A percentile compares a stretch with the other conserved stretches of the same genome.
These are phyloP conservation scores for Hyla sarda DNA, from an alignment of 2,113 vertebrate genomes.

Conservation along the genomic window DNA sequence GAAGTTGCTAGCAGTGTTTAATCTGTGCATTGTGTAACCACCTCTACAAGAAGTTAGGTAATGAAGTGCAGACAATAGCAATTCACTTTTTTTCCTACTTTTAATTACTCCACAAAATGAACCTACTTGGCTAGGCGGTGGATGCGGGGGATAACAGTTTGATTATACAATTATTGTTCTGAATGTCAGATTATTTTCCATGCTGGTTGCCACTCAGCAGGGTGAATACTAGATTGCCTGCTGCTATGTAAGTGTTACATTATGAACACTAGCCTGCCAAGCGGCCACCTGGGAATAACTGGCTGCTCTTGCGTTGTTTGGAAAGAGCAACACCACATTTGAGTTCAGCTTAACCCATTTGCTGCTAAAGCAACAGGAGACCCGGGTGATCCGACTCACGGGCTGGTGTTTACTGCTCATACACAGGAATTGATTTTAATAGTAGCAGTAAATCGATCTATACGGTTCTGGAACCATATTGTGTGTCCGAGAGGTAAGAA, in stretches of 20 bases:
- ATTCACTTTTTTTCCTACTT: conserved; percentile 13
- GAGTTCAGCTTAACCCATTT: background rate
- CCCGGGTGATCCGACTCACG: background rate
- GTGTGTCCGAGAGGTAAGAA: too few species aligned
- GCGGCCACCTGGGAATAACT: conserved; percentile 25
- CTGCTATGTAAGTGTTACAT: conserved; percentile 29
- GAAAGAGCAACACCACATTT: conserved; percentile 34
- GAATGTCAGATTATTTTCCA: conserved; percentile 52
- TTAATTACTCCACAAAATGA: conserved; percentile 37
- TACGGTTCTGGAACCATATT: too few species aligned
- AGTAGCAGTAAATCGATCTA: background rate
- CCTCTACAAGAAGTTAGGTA: conserved; percentile 8
- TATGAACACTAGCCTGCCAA: conserved; percentile 40
- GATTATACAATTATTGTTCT: conserved; percentile 46
- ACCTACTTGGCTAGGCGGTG: conserved; percentile 4
- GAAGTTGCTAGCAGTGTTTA: conserved; percentile 12
- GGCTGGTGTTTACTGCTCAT: background rate
- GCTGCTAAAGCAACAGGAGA: background rate
- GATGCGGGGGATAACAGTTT: conserved; percentile 36
- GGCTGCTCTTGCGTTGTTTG: background rate
- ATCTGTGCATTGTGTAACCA: conserved; percentile 29
- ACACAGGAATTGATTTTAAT: background rate
- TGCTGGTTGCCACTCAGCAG: conserved; percentile 50
- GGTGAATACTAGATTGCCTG: conserved; percentile 41
- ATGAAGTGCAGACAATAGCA: conserved; percentile 34